A percentile compares a stretch with the other conserved stretches of the same genome.
phyloP scores from a whole-genome alignment of 2,888 invertebrate genomes.

The Sphaerophoria rueppellii region DNA sequence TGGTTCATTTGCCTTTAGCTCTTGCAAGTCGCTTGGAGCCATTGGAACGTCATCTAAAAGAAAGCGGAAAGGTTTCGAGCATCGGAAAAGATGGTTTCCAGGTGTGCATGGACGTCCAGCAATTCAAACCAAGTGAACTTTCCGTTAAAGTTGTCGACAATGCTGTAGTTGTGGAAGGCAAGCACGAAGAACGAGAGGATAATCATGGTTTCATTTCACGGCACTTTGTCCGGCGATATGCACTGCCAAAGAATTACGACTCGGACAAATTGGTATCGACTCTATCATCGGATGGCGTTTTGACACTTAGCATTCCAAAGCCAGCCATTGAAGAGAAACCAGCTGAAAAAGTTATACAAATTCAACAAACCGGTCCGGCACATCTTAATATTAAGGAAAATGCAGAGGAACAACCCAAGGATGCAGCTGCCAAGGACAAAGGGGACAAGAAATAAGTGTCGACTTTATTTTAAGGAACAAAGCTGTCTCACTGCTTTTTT shows the following conservation, averaged over 20 bases:
- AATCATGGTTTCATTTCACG: slow-evolving; percentile 89
- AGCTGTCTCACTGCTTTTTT: background rate
- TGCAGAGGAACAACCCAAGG: slow-evolving; percentile 18
- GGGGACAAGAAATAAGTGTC: background rate
- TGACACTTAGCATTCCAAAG: slow-evolving; percentile 87
- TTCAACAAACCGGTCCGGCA: slow-evolving; percentile 85
- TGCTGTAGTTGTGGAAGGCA: slow-evolving; percentile 88
- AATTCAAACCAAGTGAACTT: slow-evolving; percentile 89
- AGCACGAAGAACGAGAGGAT: slow-evolving; percentile 89
- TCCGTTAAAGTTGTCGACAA: slow-evolving; percentile 90
- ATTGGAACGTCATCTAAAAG: background rate
- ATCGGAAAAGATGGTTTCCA: slow-evolving; percentile 86
- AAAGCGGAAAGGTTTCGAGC: background rate
- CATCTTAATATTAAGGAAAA: slow-evolving; percentile 83
- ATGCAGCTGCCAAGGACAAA: background rate
- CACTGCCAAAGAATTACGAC: slow-evolving; percentile 89
- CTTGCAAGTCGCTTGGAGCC: slow-evolving; percentile 2
- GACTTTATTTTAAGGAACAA: background rate
- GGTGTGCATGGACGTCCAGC: slow-evolving; percentile 88
- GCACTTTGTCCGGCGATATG: slow-evolving; percentile 89
- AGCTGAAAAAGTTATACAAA: slow-evolving; percentile 84
- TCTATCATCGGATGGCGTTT: slow-evolving; percentile 89
- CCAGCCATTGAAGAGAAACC: slow-evolving; percentile 77
- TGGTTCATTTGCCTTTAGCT: slow-evolving; percentile 5
- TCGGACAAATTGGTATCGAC: slow-evolving; percentile 88